Percentiles rank a stretch among this genome's conserved stretches.
Evolutionary conservation across 2,113 vertebrate species (phyloP).

Genomic region (Lasiurus borealis): DNA sequence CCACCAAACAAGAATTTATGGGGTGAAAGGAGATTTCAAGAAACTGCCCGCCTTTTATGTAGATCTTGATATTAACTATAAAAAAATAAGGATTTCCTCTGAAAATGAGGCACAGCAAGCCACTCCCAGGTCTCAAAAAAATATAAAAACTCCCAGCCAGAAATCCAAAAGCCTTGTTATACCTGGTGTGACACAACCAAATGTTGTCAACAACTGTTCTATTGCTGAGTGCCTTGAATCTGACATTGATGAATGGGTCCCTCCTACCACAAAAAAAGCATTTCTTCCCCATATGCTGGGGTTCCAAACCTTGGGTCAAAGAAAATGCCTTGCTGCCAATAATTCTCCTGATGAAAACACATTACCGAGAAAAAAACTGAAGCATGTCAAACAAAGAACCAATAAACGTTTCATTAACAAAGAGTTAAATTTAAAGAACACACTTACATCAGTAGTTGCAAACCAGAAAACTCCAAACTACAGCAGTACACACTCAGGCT

Average conservation of each 20-base stretch:
- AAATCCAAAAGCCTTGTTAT: background rate
- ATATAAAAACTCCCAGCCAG: background rate
- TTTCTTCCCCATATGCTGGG: conserved; percentile 38
- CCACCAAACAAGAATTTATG: conserved; percentile 48
- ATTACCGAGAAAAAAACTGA: conserved; percentile 65
- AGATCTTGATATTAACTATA: conserved; percentile 73
- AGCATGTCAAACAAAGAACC: background rate
- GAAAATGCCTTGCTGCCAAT: background rate
- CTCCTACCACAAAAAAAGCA: conserved; percentile 78
- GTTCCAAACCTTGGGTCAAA: background rate
- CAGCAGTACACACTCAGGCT: conserved; percentile 8
- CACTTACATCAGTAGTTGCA: background rate
- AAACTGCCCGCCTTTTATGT: conserved; percentile 61
- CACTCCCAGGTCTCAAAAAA: conserved; percentile 42
- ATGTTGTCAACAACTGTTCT: background rate
- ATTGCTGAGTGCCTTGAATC: background rate
- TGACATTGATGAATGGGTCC: conserved; percentile 70
- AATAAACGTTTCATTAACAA: background rate
- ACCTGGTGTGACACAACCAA: background rate
- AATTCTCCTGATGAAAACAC: background rate
- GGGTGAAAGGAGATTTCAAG: conserved; percentile 63
- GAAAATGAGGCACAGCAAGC: conserved; percentile 69
- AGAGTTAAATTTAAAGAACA: conserved; percentile 4
- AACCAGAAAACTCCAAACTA: conserved; percentile 34
- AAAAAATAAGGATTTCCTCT: conserved; percentile 69